These are phyloP conservation scores for Lottia gigantea DNA, from an alignment of 2,888 invertebrate genomes.

Conservation along the genomic window DNA sequence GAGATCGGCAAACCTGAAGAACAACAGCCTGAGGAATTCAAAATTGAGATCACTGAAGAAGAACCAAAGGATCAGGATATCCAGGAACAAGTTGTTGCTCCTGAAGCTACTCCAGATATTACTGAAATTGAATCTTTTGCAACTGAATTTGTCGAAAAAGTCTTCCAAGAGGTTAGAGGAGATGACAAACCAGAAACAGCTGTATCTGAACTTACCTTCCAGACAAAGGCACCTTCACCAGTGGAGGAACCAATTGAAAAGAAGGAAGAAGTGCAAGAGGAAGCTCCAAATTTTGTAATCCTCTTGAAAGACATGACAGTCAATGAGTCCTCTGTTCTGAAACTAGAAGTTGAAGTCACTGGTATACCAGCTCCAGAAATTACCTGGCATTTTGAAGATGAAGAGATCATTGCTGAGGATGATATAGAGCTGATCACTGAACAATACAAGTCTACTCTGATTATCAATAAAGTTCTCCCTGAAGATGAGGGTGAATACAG, in stretches of 20 bases:
- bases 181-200: slow-evolving; percentile 27
- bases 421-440: slow-evolving; percentile 49
- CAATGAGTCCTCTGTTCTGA: slow-evolving; percentile 54
- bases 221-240: slow-evolving; percentile 23
- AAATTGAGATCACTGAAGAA: slow-evolving; percentile 35
- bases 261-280: slow-evolving; percentile 32
- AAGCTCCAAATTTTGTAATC: slow-evolving; percentile 48
- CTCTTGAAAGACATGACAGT: slow-evolving; percentile 55
- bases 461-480: slow-evolving; percentile 55
- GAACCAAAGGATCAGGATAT: slow-evolving; percentile 23
- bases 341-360: slow-evolving; percentile 59
- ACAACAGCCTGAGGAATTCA: slow-evolving; percentile 23
- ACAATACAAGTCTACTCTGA: slow-evolving; percentile 65
- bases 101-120: slow-evolving; percentile 24
- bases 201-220: slow-evolving; percentile 26
- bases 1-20: slow-evolving; percentile 29
- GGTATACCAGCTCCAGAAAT: slow-evolving; percentile 62
- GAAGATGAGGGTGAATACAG: slow-evolving; percentile 68
- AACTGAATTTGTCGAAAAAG: slow-evolving; percentile 32
- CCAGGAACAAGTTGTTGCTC: slow-evolving; percentile 24
- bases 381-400: slow-evolving; percentile 72
- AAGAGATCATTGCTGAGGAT: slow-evolving; percentile 70
- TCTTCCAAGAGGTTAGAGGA: slow-evolving; percentile 33
- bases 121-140: slow-evolving; percentile 33
- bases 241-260: slow-evolving; percentile 20